phyloP scores from a whole-genome alignment of 1,140 invertebrate species.

The Lepidostoma basale region DNA sequence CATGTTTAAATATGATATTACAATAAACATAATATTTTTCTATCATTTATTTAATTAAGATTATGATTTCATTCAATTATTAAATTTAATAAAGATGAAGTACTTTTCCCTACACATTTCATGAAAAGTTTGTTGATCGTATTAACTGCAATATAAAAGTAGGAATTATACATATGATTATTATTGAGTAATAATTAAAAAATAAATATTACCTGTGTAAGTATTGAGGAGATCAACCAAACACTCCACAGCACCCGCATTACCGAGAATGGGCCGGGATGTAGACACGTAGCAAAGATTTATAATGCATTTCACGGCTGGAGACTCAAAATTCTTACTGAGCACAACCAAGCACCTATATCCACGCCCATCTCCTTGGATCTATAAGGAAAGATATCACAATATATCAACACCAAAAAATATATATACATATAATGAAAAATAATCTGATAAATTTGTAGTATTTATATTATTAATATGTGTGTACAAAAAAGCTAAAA shows the following conservation, averaged over 20 bases:
- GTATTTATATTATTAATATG: no score
- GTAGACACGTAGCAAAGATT: constrained; percentile 56
- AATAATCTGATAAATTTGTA: no score
- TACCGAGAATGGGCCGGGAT: constrained; percentile 53
- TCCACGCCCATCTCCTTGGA: constrained; percentile 58
- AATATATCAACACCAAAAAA: background rate
- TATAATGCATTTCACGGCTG: constrained; percentile 56
- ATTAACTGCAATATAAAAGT: no score
- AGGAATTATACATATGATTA: no score
- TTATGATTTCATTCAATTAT: no score
- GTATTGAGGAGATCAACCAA: constrained; percentile 51
- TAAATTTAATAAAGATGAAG: no score
- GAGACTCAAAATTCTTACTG: constrained; percentile 52
- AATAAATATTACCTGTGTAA: constrained; percentile 26
- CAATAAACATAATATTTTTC: no score
- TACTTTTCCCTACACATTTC: background rate
- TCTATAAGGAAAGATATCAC: constrained; percentile 48
- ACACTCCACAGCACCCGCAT: constrained; percentile 56
- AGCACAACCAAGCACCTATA: constrained; percentile 56
- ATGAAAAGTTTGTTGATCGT: no score
- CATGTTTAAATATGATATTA: no score
- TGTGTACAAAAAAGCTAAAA: no score
- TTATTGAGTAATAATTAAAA: background rate
- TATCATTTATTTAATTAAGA: no score
- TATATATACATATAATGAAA: no score